Evolutionary conservation across 2,113 vertebrate species (phyloP).

Genomic region (Pygathrix nemaeus): DNA sequence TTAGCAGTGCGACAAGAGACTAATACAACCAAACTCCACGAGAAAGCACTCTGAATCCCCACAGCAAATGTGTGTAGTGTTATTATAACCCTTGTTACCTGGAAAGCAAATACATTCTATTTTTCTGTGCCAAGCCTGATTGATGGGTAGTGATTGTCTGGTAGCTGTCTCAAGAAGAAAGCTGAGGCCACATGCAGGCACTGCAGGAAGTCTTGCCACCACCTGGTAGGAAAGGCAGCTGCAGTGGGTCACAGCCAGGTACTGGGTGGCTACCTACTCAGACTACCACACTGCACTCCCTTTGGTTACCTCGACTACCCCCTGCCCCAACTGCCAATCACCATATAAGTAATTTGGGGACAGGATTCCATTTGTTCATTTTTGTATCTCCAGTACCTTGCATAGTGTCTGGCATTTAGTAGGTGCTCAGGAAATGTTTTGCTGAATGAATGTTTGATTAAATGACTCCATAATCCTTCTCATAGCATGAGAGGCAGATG

Average conservation of each 20-base stretch:
- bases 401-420: background rate
- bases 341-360: background rate
- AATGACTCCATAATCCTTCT: background rate
- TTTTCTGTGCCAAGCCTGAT: background rate
- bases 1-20: no score
- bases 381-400: background rate
- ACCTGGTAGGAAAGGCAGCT: background rate
- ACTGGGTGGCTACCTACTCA: background rate
- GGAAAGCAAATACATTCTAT: background rate
- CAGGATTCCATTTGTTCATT: background rate
- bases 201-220: background rate
- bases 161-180: background rate
- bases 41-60: background rate
- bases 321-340: background rate
- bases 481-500: background rate
- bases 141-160: background rate
- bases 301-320: background rate
- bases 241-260: background rate
- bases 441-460: background rate
- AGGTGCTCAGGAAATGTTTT: conserved; percentile 7
- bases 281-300: no score
- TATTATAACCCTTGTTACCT: background rate
- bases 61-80: background rate
- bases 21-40: background rate
- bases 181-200: background rate